Evolutionary conservation across 2,888 invertebrate species (phyloP), one percentile per base, ranked within the genome.

Genomic region (Andrena fulva): DNA sequence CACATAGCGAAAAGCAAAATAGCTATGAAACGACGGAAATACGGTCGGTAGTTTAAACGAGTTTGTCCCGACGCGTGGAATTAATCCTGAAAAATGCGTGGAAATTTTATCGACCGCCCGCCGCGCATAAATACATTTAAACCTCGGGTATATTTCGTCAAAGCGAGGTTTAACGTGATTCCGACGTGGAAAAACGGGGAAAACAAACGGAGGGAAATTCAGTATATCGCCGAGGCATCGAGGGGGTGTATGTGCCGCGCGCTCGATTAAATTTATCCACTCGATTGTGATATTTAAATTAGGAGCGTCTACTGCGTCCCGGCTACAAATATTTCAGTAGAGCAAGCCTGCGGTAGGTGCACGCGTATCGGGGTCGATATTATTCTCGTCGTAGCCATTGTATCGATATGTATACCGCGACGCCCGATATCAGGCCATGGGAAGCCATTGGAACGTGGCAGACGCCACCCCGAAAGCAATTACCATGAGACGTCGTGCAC

Each of bases 401-500:
- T 84, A 77, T 73, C 70, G 79, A 75, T 64, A 71, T 70, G 62
- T 66, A 69, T 24, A 42, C 56, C 52, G 81, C 27, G 71, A 77
- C 67, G 68, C 33, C 62, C 70, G 79, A 82, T 82, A 72, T 68
- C 74, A 77, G 77, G 64, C 35, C 72, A 31, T 62, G 63, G 73
- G 69, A 67, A 82, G 69, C 77, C 71, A 78, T 78, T 82, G 81
- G 77, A 84, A 86, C 75, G 86, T 74, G 74, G 82, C 77, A 82
- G 74, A 78, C 80, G 83, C 77, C 74, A 75, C 76, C 83, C 42
- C 83, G 80, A 88, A 85, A 87, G 84, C 85, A 88, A 86, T 88
- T 85, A 88, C 84, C 85, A 80, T 69, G 84, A 87, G 85, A 85
- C 77, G 88, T 75, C 77, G 78, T 80, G 75, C 78, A 70, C 69